Conservation (phyloP, 1,140 invertebrate genomes). For the Agrypnia vestita region DNA sequence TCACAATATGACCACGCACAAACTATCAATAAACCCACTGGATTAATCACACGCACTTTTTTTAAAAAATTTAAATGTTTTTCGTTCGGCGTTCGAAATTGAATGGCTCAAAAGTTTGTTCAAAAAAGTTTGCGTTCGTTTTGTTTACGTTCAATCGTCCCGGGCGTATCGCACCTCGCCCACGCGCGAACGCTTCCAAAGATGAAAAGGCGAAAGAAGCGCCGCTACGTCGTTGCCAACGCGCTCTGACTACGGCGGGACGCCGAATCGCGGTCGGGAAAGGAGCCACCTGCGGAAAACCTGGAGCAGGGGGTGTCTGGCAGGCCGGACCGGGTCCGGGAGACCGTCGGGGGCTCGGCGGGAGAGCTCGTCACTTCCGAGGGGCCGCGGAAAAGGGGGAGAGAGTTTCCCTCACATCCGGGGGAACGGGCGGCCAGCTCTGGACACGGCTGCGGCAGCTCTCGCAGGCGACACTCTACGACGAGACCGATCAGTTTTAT, state of each 20-base stretch:
- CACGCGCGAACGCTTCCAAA: not conserved
- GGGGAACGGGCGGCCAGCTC: not conserved
- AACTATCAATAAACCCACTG: not conserved
- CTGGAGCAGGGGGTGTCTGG: not conserved
- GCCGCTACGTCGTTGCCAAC: conserved; percentile 33
- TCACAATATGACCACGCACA: conserved; percentile 30
- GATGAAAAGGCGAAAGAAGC: not conserved
- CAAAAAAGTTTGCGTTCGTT: not conserved
- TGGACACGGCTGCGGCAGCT: not conserved
- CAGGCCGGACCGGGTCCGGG: not conserved
- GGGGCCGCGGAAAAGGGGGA: not conserved
- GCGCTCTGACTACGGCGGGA: not conserved
- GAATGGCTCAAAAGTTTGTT: not conserved
- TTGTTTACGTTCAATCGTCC: conserved; percentile 32
- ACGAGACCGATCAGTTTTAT: conserved; percentile 7
- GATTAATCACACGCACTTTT: conserved; percentile 29
- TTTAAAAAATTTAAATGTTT: conserved; percentile 4
- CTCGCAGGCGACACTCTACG: not conserved
- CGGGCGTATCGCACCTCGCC: conserved; percentile 20
- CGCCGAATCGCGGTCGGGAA: conserved; percentile 14
- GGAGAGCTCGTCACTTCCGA: conserved; percentile 4
- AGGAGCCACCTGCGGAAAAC: conserved; percentile 5
- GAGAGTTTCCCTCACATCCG: not conserved
- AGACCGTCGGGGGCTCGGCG: not conserved
- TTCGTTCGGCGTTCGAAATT: not conserved